These are phyloP conservation scores for Pelecanus crispus DNA, from an alignment of 2,113 vertebrate species.

Conservation along the genomic window DNA sequence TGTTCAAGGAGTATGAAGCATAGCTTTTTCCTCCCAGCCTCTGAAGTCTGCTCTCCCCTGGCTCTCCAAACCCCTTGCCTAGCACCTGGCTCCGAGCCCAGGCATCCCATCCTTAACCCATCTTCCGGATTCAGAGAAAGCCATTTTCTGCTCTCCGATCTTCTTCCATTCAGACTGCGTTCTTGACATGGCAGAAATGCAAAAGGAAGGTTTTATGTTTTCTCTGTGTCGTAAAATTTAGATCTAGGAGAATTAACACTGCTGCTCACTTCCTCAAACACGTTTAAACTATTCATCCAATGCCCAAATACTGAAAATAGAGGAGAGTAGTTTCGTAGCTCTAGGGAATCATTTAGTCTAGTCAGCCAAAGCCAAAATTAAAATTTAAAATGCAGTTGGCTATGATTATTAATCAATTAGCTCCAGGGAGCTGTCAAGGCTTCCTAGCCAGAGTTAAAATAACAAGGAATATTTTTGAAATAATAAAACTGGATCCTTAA, in stretches of 20 bases:
- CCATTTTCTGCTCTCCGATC: not conserved
- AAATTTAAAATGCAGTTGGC: conserved; percentile 48
- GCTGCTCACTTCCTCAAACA: not conserved
- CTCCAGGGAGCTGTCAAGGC: conserved; percentile 35
- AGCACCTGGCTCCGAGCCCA: not conserved
- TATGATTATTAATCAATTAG: conserved; percentile 55
- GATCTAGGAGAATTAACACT: not conserved
- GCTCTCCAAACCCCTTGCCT: not conserved
- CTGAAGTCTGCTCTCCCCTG: not conserved
- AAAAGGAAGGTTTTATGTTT: not conserved
- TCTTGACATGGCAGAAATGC: not conserved
- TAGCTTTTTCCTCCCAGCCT: not conserved
- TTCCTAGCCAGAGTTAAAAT: conserved; percentile 30
- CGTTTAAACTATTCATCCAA: not conserved
- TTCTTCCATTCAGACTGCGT: not conserved
- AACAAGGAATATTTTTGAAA: conserved; percentile 46
- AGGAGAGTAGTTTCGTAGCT: not conserved
- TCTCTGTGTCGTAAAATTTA: not conserved
- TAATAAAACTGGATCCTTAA: conserved; percentile 37
- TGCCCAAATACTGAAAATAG: not conserved
- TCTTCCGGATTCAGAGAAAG: not conserved
- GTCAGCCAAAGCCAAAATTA: conserved; percentile 35
- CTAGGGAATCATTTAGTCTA: conserved; percentile 7
- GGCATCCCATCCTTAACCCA: not conserved
- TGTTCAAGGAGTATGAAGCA: not conserved